Evolutionary conservation across 1,140 invertebrate genomes (phyloP).

Genomic region (Bombyx mandarina): DNA sequence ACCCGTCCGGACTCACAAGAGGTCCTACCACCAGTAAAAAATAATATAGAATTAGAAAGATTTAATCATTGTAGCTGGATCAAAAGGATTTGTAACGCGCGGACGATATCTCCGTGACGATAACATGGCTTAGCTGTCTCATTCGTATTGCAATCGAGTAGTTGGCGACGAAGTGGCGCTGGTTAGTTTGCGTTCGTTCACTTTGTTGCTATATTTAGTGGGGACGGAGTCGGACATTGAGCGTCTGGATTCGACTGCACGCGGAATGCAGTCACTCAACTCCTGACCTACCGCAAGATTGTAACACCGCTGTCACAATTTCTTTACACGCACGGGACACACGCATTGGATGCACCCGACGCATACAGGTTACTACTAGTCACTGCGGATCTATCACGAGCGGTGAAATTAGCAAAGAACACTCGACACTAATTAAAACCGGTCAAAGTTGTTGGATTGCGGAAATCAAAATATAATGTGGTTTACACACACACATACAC

Average conservation of each 20-base stretch:
- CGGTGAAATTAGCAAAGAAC: conserved; percentile 9
- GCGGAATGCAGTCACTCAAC: conserved; percentile 47
- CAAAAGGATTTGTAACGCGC: too few relatives aligned
- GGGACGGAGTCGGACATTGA: conserved; percentile 16
- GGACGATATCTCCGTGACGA: too few relatives aligned
- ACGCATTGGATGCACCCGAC: neutral
- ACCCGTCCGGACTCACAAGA: too few relatives aligned
- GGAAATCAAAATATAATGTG: neutral
- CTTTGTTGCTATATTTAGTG: conserved; percentile 62
- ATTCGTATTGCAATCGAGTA: conserved; percentile 12
- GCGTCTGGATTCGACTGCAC: conserved; percentile 24
- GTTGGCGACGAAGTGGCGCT: conserved; percentile 19
- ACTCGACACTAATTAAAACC: conserved; percentile 18
- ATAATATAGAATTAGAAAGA: too few relatives aligned
- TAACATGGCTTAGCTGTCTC: conserved; percentile 15
- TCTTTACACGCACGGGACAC: conserved; percentile 32
- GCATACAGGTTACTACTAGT: neutral
- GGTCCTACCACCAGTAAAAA: too few relatives aligned
- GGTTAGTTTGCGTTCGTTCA: conserved; percentile 50
- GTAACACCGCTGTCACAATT: conserved; percentile 48
- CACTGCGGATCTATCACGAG: conserved; percentile 7
- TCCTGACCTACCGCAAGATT: conserved; percentile 54
- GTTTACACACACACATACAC: neutral
- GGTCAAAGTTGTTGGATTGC: conserved; percentile 1
- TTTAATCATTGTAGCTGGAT: too few relatives aligned